Percentiles rank a stretch among this genome's conserved stretches.
Conservation (phyloP, 2,113 vertebrate genomes). For the Ondatra zibethicus region DNA sequence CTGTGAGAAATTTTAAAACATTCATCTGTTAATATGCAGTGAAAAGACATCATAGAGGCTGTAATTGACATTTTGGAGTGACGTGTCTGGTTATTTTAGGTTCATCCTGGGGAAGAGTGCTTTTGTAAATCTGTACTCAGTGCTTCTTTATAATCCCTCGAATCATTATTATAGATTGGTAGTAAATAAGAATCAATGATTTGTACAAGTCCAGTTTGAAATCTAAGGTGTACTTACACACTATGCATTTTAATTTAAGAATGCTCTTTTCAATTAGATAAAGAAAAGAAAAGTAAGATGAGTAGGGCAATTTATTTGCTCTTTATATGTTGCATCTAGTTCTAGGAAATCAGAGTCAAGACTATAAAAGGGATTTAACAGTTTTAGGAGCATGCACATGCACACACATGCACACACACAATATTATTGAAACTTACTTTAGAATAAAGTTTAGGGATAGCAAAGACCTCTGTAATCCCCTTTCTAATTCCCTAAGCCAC, state of each 20-base stretch:
- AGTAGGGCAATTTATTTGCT: neutral
- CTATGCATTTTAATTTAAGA: neutral
- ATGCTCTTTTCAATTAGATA: neutral
- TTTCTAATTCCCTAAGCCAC: neutral
- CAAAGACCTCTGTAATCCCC: neutral
- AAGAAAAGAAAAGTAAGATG: neutral
- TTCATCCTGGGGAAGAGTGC: neutral
- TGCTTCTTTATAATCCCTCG: neutral
- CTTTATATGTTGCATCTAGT: neutral
- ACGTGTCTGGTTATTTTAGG: neutral
- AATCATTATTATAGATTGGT: neutral
- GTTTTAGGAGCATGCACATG: neutral
- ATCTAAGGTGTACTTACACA: neutral
- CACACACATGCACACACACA: neutral
- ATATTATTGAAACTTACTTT: neutral
- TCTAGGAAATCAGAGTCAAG: neutral
- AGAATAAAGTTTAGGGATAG: neutral
- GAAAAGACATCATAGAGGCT: neutral
- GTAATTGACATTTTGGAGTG: neutral
- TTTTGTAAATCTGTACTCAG: neutral
- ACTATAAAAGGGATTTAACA: neutral
- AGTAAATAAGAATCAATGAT: neutral
- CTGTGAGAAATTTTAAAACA: neutral
- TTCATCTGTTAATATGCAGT: conserved; percentile 15
- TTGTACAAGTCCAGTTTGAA: neutral